Base-by-base conservation (phyloP, 2,113 vertebrate species). In the Ctenomys sociabilis region DNA sequence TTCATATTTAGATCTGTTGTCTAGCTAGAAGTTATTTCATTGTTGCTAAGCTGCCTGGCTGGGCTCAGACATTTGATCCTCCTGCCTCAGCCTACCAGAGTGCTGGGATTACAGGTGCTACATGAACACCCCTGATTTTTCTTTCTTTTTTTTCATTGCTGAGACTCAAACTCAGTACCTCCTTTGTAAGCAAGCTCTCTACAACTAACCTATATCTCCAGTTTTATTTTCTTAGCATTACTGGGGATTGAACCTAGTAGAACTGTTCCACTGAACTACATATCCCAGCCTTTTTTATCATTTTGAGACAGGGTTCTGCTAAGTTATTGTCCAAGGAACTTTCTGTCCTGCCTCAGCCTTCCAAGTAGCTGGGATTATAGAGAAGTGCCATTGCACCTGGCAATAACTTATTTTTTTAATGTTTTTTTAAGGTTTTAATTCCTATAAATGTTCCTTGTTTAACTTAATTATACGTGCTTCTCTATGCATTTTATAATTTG, bases 401-500 rank as follows among this genome's bases (percentile, higher is more conserved):
- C 75, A 45, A 16, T 77, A 77, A 30, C 26, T 77, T 5, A 49
- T 45, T 73, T 73, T 10, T 49, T 77, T 52, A 37, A 4, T 49
- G n/a, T 10, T 90, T 90, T 66, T 52, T 73, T 43, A 84, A 93
- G 19, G 24, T 84, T 19, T 91, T 40, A 49, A 10, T 82, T 86
- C 19, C 63, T 93, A 8, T 81, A 78, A 77, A 11, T 37, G 85
- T 95, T 88, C 4, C n/a, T 91, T 66, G 12, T 90, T 82, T 85
- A n/a, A 7, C 19, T 43, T 87, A 61, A 84, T 95, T 93, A 30
- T 61, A 12, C 49, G 12, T 84, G 16, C 81, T 66, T 85, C 35
- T 90, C 26, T 37, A 10, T 81, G 72, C 52, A 13, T 92, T 90
- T 85, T 82, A 81, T 94, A 49, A 91, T 88, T 85, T 85, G 21